Evolutionary conservation across 2,888 invertebrate genomes (phyloP), one percentile per base, ranked within the genome.

Genomic region (Watsonalla cultraria): DNA sequence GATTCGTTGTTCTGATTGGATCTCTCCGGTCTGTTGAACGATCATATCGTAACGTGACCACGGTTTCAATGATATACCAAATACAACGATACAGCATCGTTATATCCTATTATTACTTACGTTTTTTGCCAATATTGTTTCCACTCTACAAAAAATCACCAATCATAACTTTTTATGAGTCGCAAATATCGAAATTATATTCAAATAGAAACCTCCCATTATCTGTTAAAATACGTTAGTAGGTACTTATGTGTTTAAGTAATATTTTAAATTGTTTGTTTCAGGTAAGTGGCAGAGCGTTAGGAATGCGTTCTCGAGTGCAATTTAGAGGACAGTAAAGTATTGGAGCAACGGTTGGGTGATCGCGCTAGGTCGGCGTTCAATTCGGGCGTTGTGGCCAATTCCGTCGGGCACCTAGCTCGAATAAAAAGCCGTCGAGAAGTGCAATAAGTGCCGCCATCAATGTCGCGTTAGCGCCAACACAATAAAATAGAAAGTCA

Each of bases 401-500:
- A 79, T 82, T 76, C 72, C 73, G 68, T 59, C 68, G 66, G 66
- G 64, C 61, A 61, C 64, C 57, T 67, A 57, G 61, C 60, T 70
- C 75, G 75, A 80, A 77, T 79, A 84, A 83, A 86, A 84, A 82
- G 79, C 74, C 72, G 65, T 13, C 74, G 65, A 68, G 68, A 71
- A 78, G 81, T 83, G 85, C 89, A 89, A 89, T 89, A 89, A 89
- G 84, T 84, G 86, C 79, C 76, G 78, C 82, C 84, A 83, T 87
- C 86, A 86, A 82, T 80, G 86, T 84, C 88, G 84, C 79, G 84
- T 88, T 89, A 87, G 78, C 73, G 76, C 77, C 82, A 76, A 82
- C 79, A 87, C 85, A 87, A 88, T 88, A 87, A 89, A 88, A 88
- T 87, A 86, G 86, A 87, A 87, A 85, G 85, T 83, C 76, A 70